Percentiles rank a stretch among this genome's conserved stretches.
phyloP scores from a whole-genome alignment of 2,888 invertebrate genomes.

The Argynnis bischoffii region DNA sequence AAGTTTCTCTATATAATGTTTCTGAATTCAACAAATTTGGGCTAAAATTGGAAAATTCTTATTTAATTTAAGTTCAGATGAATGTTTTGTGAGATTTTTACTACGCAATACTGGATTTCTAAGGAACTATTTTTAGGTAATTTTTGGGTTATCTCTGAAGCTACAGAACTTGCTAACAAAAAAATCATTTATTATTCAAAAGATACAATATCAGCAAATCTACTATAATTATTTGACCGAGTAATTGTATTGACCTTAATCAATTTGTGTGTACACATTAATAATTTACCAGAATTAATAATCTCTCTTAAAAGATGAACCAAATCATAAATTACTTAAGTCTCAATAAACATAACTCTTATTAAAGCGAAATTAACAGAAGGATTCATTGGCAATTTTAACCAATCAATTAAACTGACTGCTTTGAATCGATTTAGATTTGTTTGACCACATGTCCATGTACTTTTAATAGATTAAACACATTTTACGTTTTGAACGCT shows the following conservation, averaged over 20 bases:
- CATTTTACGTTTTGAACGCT: slow-evolving; percentile 8
- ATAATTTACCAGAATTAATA: slow-evolving; percentile 11
- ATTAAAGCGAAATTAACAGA: slow-evolving; percentile 24
- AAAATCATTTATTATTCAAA: no score
- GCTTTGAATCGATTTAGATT: slow-evolving; percentile 24
- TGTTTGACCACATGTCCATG: slow-evolving; percentile 30
- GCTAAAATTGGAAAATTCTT: no score
- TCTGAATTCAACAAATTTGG: no score
- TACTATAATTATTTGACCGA: no score
- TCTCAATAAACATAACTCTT: slow-evolving; percentile 15
- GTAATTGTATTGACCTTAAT: background rate
- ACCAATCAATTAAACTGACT: slow-evolving; percentile 28
- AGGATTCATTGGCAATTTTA: slow-evolving; percentile 24
- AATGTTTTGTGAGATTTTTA: no score
- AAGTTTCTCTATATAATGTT: no score
- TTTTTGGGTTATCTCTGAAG: no score
- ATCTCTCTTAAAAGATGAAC: slow-evolving; percentile 9
- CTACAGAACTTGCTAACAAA: no score
- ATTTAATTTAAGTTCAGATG: no score
- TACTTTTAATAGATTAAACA: slow-evolving; percentile 23
- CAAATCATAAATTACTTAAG: slow-evolving; percentile 24
- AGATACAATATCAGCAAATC: no score
- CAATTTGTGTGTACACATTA: background rate
- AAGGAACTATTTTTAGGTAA: no score
- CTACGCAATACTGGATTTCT: no score